Evolutionary conservation across 1,140 invertebrate species (phyloP).

Genomic region (Stegodyphus mimosarum): DNA sequence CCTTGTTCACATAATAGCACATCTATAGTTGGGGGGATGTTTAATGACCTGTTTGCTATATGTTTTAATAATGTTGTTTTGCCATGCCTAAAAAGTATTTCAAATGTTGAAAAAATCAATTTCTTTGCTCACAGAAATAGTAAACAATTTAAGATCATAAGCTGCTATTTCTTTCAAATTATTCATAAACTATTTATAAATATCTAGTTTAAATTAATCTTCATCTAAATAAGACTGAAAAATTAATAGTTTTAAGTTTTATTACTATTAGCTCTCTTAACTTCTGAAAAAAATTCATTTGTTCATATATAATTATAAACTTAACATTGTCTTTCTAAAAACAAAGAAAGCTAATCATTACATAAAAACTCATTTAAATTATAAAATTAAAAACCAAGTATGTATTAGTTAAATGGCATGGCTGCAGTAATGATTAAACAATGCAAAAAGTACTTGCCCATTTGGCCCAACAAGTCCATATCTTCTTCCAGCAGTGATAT

Average conservation of each 20-base stretch:
- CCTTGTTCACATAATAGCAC: constrained; percentile 97
- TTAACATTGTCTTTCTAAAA: too few relatives aligned
- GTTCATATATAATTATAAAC: too few relatives aligned
- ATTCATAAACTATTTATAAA: background rate
- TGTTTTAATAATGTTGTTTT: constrained; percentile 98
- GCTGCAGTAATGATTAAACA: background rate
- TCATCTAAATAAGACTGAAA: background rate
- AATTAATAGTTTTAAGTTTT: background rate
- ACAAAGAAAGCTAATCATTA: background rate
- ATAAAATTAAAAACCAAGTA: background rate
- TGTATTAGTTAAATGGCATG: background rate
- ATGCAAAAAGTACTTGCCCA: constrained; percentile 74
- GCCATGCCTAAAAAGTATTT: constrained; percentile 79
- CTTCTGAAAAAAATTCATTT: too few relatives aligned
- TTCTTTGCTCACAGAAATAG: too few relatives aligned
- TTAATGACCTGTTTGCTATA: constrained; percentile 86
- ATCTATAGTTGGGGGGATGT: constrained; percentile 96
- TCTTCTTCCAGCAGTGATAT: constrained; percentile 92
- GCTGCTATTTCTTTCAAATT: constrained; percentile 10
- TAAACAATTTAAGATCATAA: too few relatives aligned
- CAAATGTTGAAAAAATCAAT: background rate
- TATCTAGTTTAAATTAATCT: background rate
- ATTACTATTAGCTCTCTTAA: too few relatives aligned
- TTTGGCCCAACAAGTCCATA: constrained; percentile 99
- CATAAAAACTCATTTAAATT: background rate